Percentiles rank a stretch among this genome's conserved stretches.
These are phyloP conservation scores for Conus ventricosus DNA, from an alignment of 1,140 invertebrate genomes.

Conservation along the genomic window DNA sequence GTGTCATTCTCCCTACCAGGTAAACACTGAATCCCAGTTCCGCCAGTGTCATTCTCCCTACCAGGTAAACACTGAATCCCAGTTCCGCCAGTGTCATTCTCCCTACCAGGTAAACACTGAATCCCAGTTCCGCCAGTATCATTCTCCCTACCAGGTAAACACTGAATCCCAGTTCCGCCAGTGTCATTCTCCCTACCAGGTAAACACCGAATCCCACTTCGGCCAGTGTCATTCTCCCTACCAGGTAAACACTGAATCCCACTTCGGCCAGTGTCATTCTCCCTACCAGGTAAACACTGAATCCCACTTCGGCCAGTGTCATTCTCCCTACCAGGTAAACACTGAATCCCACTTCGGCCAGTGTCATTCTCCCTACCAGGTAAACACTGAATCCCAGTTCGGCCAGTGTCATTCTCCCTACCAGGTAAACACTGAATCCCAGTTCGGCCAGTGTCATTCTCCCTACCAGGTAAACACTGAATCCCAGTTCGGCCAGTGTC, in stretches of 20 bases:
- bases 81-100: conserved; percentile 67
- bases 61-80: conserved; percentile 55
- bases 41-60: conserved; percentile 66
- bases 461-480: conserved; percentile 29
- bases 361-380: too few species aligned
- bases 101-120: conserved; percentile 74
- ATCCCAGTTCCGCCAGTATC: conserved; percentile 69
- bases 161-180: conserved; percentile 68
- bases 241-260: not conserved
- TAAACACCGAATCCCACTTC: too few species aligned
- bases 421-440: conserved; percentile 73
- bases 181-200: conserved; percentile 58
- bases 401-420: conserved; percentile 50
- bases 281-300: conserved; percentile 71
- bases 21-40: conserved; percentile 72
- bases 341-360: too few species aligned
- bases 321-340: too few species aligned
- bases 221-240: too few species aligned
- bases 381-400: not conserved
- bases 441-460: conserved; percentile 69
- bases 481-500: conserved; percentile 66
- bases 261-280: not conserved
- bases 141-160: too few species aligned
- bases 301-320: too few species aligned
- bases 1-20: conserved; percentile 68